A percentile compares a stretch with the other conserved stretches of the same genome.
Conservation (phyloP, 2,113 vertebrate species). For the Cyanoderma ruficeps region DNA sequence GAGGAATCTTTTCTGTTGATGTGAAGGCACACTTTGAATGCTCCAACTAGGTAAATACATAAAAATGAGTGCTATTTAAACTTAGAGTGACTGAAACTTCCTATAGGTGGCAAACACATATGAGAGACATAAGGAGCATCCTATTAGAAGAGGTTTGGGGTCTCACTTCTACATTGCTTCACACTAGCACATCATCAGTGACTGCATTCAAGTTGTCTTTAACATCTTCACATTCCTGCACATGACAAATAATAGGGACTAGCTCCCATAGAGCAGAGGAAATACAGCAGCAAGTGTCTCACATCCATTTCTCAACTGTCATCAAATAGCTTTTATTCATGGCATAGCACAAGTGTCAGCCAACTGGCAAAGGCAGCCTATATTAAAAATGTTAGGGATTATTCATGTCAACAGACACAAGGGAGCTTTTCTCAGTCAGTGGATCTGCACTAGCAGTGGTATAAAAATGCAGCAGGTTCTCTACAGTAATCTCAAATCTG, state of each 20-base stretch:
- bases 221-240: neutral
- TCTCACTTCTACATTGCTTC: neutral
- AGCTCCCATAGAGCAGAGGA: neutral
- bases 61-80: neutral
- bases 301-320: constrained; percentile 51
- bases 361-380: constrained; percentile 53
- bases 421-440: constrained; percentile 17
- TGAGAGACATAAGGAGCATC: neutral
- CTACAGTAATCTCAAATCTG: constrained; percentile 6
- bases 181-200: neutral
- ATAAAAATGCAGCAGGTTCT: constrained; percentile 31
- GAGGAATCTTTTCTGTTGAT: neutral
- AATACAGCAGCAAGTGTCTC: constrained; percentile 22
- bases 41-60: neutral
- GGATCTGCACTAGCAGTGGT: neutral
- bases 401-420: constrained; percentile 65
- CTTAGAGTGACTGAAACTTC: neutral
- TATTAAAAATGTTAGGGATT: constrained; percentile 58
- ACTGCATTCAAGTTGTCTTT: neutral
- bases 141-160: neutral
- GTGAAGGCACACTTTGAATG: neutral
- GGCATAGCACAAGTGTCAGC: constrained; percentile 65
- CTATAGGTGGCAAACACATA: neutral
- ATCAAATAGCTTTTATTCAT: constrained; percentile 63
- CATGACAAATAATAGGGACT: neutral